phyloP scores from a whole-genome alignment of 2,113 vertebrate species.

The Nerophis lumbriciformis region DNA sequence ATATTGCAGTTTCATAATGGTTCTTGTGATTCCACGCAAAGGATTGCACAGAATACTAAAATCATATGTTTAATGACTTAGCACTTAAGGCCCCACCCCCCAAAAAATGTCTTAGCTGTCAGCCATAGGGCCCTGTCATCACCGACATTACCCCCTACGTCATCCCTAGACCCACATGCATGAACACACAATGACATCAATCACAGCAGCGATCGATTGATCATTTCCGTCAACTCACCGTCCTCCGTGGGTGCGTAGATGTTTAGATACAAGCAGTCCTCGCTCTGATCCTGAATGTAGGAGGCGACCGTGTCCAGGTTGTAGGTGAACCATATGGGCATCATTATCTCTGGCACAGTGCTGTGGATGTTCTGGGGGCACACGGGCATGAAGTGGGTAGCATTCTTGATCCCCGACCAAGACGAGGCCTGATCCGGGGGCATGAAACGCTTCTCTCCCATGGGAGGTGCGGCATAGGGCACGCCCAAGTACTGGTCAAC shows the following conservation, averaged over 20 bases:
- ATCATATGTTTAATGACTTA: not conserved
- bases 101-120: too few relatives aligned
- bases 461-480: constrained; percentile 87
- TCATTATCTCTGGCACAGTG: constrained; percentile 95
- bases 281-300: constrained; percentile 83
- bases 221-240: constrained; percentile 77
- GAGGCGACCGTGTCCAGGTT: constrained; percentile 97
- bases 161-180: not conserved
- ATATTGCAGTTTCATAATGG: not conserved
- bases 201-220: constrained; percentile 14
- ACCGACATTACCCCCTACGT: too few relatives aligned
- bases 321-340: constrained; percentile 98
- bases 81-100: not conserved
- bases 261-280: constrained; percentile 93
- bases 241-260: constrained; percentile 95
- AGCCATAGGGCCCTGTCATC: too few relatives aligned
- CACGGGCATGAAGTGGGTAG: constrained; percentile 93
- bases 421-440: constrained; percentile 88
- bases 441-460: constrained; percentile 90
- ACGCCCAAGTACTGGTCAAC: constrained; percentile 90
- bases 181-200: not conserved
- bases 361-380: constrained; percentile 97
- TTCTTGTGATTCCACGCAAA: not conserved
- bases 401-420: constrained; percentile 89
- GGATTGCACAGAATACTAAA: not conserved